These are phyloP conservation scores for Lepus europaeus DNA, from an alignment of 2,113 vertebrate species.

Conservation along the genomic window DNA sequence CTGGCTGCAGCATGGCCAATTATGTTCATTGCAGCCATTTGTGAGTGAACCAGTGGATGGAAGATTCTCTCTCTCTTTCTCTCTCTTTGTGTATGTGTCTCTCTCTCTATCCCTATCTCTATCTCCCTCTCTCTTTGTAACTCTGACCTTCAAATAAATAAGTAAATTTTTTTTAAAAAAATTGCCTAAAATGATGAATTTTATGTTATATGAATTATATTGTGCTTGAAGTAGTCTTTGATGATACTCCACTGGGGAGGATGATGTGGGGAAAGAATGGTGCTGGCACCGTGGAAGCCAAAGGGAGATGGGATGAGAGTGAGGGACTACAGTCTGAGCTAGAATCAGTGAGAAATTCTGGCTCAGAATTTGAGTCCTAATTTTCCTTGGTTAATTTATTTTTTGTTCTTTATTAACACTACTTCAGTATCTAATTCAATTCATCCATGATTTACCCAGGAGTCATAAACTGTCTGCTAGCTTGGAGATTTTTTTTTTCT, in stretches of 20 bases:
- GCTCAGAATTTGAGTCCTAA: background rate
- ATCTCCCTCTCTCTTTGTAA: no score
- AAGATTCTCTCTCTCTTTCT: no score
- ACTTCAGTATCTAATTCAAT: slow-evolving; percentile 11
- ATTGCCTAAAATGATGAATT: background rate
- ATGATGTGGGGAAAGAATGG: background rate
- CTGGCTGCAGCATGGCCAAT: no score
- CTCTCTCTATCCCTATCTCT: no score
- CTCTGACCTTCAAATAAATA: no score
- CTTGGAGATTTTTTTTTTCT: background rate
- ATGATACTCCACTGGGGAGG: no score
- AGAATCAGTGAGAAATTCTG: background rate
- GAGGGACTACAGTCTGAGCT: background rate
- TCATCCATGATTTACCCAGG: background rate
- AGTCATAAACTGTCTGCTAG: background rate
- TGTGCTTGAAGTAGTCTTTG: background rate
- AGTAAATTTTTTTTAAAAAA: no score
- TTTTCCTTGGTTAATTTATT: background rate
- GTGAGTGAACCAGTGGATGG: no score
- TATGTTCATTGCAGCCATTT: no score
- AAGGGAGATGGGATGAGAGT: background rate
- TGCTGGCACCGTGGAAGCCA: background rate
- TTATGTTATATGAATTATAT: background rate
- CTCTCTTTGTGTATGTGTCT: no score
- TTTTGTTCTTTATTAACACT: slow-evolving; percentile 26